Conservation (phyloP, 2,888 invertebrate genomes). For the Dorcus parallelipipedus region DNA sequence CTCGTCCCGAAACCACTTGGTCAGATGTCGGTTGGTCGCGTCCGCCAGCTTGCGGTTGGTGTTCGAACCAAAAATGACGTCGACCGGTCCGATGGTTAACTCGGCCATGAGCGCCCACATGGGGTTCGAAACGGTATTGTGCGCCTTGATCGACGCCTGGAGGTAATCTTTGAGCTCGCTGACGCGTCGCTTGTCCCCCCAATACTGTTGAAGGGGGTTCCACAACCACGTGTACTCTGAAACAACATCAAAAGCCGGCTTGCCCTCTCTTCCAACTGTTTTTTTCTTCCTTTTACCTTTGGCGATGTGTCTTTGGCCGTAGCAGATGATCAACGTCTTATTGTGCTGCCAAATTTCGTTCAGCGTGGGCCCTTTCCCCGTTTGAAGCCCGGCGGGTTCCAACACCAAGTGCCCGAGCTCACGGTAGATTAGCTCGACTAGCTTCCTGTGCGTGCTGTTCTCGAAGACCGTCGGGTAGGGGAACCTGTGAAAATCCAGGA, state of each 20-base stretch:
- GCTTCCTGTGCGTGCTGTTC: slow-evolving; percentile 47
- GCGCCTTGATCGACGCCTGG: slow-evolving; percentile 39
- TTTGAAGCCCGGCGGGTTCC: slow-evolving; percentile 47
- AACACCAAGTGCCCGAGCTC: slow-evolving; percentile 56
- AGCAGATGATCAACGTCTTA: slow-evolving; percentile 58
- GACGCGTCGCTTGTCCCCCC: slow-evolving; percentile 63
- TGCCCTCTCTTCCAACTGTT: not conserved
- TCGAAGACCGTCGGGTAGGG: slow-evolving; percentile 51
- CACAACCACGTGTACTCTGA: slow-evolving; percentile 51
- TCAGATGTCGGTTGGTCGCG: slow-evolving; percentile 65
- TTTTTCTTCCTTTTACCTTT: slow-evolving; percentile 39
- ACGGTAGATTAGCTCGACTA: slow-evolving; percentile 52
- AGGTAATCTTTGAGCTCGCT: slow-evolving; percentile 55
- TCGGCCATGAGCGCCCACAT: slow-evolving; percentile 71
- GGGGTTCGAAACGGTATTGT: slow-evolving; percentile 50
- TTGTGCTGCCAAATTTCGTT: slow-evolving; percentile 57
- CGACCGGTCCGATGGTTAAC: slow-evolving; percentile 63
- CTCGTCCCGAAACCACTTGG: slow-evolving; percentile 62
- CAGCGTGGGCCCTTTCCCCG: slow-evolving; percentile 54
- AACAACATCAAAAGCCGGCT: slow-evolving; percentile 25
- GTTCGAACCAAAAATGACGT: slow-evolving; percentile 59
- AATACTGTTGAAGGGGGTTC: slow-evolving; percentile 59
- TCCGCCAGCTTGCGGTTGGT: slow-evolving; percentile 65
- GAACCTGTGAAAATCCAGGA: slow-evolving; percentile 81
- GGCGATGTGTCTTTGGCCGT: slow-evolving; percentile 53